Evolutionary conservation across 1,140 invertebrate genomes (phyloP).

Genomic region (Grapholita molesta): DNA sequence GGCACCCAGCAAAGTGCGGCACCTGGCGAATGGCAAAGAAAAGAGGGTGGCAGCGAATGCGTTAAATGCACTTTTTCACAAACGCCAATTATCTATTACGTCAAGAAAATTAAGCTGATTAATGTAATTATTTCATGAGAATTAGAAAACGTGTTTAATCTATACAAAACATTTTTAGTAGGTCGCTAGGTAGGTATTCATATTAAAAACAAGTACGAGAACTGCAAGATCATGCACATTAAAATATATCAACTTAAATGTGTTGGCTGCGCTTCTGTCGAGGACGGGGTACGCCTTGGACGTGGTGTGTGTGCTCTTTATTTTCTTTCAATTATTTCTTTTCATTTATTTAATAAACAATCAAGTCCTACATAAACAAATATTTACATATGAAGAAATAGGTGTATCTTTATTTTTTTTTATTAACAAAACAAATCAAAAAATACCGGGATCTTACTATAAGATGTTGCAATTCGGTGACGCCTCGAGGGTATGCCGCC

Average conservation of each 20-base stretch:
- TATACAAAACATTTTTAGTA: background rate
- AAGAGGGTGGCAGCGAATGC: too few species aligned
- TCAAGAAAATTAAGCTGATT: too few species aligned
- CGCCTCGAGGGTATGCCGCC: background rate
- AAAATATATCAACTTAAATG: background rate
- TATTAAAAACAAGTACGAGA: too few species aligned
- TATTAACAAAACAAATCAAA: conserved; percentile 70
- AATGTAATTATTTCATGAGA: too few species aligned
- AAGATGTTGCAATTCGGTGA: conserved; percentile 41
- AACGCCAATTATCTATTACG: too few species aligned
- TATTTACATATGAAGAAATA: conserved; percentile 37
- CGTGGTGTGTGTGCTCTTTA: conserved; percentile 31
- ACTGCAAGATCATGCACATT: background rate
- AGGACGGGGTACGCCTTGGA: conserved; percentile 12
- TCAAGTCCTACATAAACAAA: conserved; percentile 45
- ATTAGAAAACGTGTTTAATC: background rate
- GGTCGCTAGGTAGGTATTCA: background rate
- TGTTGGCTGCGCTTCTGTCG: background rate
- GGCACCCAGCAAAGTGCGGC: too few species aligned
- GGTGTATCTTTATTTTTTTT: conserved; percentile 46
- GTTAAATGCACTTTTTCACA: too few species aligned
- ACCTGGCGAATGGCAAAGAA: too few species aligned
- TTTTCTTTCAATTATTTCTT: conserved; percentile 42
- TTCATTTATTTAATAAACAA: conserved; percentile 38
- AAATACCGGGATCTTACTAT: conserved; percentile 74